Percentiles rank a stretch among this genome's conserved stretches.
phyloP scores from a whole-genome alignment of 1,140 invertebrate species.

The Muscidifurax raptorellus region DNA sequence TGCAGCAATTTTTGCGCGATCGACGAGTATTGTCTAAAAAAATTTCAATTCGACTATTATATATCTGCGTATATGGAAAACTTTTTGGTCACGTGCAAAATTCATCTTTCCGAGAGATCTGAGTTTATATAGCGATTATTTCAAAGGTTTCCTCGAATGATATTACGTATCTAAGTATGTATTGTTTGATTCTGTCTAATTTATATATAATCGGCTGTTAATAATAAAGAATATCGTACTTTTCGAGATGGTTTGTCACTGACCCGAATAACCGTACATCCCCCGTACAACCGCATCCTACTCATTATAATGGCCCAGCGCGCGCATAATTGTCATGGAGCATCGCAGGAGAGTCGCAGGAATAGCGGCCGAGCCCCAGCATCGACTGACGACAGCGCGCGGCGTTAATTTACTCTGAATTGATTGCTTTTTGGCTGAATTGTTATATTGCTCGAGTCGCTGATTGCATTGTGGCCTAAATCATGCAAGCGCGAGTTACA shows the following conservation, averaged over 20 bases:
- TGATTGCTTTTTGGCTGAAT: slow-evolving; percentile 1
- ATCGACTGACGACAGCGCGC: not conserved
- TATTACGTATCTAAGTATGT: slow-evolving; percentile 17
- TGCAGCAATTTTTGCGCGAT: not conserved
- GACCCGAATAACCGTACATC: not conserved
- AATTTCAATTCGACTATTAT: not conserved
- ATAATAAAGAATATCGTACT: slow-evolving; percentile 52
- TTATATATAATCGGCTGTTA: slow-evolving; percentile 43
- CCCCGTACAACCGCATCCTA: not conserved
- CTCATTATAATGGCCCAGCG: too few species aligned
- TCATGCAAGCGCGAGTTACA: not conserved
- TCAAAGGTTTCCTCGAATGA: not conserved
- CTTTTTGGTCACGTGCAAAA: not conserved
- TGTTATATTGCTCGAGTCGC: not conserved
- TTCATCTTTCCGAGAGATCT: not conserved
- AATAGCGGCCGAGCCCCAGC: too few species aligned
- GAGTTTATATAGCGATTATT: slow-evolving; percentile 15
- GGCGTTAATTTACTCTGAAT: not conserved
- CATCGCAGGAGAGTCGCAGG: too few species aligned
- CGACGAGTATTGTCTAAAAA: not conserved
- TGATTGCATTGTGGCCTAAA: slow-evolving; percentile 19
- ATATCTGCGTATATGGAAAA: not conserved
- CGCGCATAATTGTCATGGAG: too few species aligned
- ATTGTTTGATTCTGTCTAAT: slow-evolving; percentile 44
- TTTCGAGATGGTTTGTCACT: slow-evolving; percentile 39